phyloP scores from a whole-genome alignment of 1,140 invertebrate species.

The Sycophila sp. region DNA sequence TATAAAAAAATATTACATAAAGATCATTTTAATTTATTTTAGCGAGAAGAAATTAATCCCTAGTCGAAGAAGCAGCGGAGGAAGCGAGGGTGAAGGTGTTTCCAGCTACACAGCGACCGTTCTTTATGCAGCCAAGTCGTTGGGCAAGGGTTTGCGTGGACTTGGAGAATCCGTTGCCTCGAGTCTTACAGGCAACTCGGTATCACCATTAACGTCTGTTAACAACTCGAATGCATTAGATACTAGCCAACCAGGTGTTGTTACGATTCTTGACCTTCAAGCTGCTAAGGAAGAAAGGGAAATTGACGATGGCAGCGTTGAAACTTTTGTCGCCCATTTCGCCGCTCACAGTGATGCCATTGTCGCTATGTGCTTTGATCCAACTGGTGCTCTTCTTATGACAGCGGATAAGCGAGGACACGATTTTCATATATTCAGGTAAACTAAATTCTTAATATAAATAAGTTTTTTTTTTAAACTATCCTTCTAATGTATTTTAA shows the following conservation, averaged over 20 bases:
- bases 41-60: constrained; percentile 87
- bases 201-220: constrained; percentile 41
- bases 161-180: constrained; percentile 94
- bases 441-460: too few relatives aligned
- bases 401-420: constrained; percentile 95
- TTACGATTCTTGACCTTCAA: constrained; percentile 88
- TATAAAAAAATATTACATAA: too few relatives aligned
- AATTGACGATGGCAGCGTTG: constrained; percentile 65
- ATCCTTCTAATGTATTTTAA: background rate
- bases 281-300: constrained; percentile 70
- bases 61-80: constrained; percentile 86
- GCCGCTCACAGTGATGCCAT: constrained; percentile 92
- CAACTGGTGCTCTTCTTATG: constrained; percentile 89
- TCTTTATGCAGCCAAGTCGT: constrained; percentile 92
- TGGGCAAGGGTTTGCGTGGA: constrained; percentile 85
- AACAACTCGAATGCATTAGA: constrained; percentile 52
- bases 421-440: constrained; percentile 92
- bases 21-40: constrained; percentile 56
- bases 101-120: constrained; percentile 96
- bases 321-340: constrained; percentile 92
- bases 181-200: constrained; percentile 79
- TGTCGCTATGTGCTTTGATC: constrained; percentile 91
- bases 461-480: too few relatives aligned
- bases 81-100: constrained; percentile 78
- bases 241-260: constrained; percentile 80